Conservation (phyloP, 2,888 invertebrate genomes). For the Steinernema hermaphroditum region DNA sequence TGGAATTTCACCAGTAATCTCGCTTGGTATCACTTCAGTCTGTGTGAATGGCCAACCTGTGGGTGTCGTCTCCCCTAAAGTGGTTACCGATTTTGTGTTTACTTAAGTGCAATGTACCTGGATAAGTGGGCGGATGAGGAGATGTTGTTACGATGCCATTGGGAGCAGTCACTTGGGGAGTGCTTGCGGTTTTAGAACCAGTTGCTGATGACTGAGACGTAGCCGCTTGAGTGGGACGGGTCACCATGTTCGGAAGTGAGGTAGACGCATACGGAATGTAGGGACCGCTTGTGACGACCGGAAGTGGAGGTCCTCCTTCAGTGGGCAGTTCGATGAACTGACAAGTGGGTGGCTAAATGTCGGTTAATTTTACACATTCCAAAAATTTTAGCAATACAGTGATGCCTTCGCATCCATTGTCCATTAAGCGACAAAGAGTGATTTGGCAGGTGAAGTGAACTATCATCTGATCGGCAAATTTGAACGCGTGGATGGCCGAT, state of each 20-base stretch:
- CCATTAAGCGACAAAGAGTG: slow-evolving; percentile 55
- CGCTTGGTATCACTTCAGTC: slow-evolving; percentile 17
- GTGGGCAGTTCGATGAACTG: slow-evolving; percentile 39
- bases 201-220: slow-evolving; percentile 1
- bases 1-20: neutral
- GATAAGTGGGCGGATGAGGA: neutral
- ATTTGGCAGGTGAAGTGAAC: slow-evolving; percentile 64
- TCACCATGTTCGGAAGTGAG: neutral
- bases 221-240: neutral
- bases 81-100: neutral
- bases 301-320: slow-evolving; percentile 39
- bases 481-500: slow-evolving; percentile 58
- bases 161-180: neutral
- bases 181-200: neutral
- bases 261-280: slow-evolving; percentile 27
- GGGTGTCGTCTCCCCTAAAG: slow-evolving; percentile 7
- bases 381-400: slow-evolving; percentile 50
- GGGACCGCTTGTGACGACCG: slow-evolving; percentile 25
- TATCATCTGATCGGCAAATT: slow-evolving; percentile 63
- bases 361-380: neutral
- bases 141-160: neutral
- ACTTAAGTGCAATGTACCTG: neutral
- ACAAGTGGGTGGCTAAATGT: slow-evolving; percentile 42
- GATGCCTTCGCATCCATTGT: slow-evolving; percentile 64
- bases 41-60: slow-evolving; percentile 6